A percentile compares a stretch with the other conserved stretches of the same genome.
phyloP scores from a whole-genome alignment of 2,888 invertebrate genomes.

The Tipula confusa region DNA sequence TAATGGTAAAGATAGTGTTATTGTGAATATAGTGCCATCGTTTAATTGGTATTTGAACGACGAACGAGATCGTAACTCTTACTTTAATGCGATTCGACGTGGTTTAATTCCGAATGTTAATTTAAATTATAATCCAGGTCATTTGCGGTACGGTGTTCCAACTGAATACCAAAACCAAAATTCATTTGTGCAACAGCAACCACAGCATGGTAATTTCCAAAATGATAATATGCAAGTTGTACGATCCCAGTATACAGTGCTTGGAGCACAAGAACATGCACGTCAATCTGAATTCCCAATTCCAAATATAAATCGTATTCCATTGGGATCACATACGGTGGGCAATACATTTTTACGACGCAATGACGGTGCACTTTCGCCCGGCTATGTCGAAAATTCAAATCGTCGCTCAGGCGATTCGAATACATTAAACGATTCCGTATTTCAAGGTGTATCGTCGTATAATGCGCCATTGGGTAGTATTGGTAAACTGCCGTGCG shows the following conservation, averaged over 20 bases:
- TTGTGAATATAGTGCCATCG: conserved; percentile 27
- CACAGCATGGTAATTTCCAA: neutral
- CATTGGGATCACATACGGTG: neutral
- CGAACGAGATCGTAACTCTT: neutral
- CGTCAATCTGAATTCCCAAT: neutral
- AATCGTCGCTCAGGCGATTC: neutral
- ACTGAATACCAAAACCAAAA: neutral
- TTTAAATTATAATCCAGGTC: neutral
- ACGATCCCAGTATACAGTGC: neutral
- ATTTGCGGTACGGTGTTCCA: neutral
- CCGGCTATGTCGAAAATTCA: neutral
- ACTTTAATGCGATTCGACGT: neutral
- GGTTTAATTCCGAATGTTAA: neutral
- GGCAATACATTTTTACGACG: neutral
- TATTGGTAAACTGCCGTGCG: conserved; percentile 20
- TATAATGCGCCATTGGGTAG: conserved; percentile 28
- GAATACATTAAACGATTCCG: neutral
- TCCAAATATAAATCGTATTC: neutral
- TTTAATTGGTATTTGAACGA: conserved; percentile 28
- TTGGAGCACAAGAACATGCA: neutral
- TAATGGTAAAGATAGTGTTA: neutral
- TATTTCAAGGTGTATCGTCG: neutral
- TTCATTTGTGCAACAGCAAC: neutral
- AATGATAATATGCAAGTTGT: neutral
- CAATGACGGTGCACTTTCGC: neutral